Conservation (phyloP, 2,797 vertebrate genomes). For the Chanos chanos region DNA sequence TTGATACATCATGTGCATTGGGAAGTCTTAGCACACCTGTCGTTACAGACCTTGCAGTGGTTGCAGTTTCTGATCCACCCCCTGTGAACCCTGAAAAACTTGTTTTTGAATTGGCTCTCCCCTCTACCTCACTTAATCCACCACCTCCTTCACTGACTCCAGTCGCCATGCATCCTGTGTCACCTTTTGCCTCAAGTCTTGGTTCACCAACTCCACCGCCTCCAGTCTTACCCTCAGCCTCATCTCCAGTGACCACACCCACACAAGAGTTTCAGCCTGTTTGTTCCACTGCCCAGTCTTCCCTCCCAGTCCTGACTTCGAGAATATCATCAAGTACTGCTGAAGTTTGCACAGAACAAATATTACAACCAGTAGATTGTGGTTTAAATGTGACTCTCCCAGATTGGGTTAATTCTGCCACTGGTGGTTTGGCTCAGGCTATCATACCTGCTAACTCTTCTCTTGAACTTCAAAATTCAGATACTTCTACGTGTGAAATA, state of each 20-base stretch:
- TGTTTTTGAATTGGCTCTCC: constrained; percentile 60
- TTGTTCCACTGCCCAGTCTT: constrained; percentile 61
- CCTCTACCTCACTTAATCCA: constrained; percentile 60
- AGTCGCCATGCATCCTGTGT: constrained; percentile 71
- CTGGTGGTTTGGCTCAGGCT: constrained; percentile 58
- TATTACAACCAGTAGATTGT: constrained; percentile 56
- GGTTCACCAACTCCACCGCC: constrained; percentile 73
- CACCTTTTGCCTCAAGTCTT: constrained; percentile 72
- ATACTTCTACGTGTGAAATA: constrained; percentile 57
- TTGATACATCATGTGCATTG: constrained; percentile 33
- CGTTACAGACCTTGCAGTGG: constrained; percentile 64
- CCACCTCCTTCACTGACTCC: constrained; percentile 70
- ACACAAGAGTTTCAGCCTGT: constrained; percentile 58
- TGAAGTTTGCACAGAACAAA: constrained; percentile 59
- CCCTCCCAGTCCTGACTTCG: constrained; percentile 76
- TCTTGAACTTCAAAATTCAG: constrained; percentile 61
- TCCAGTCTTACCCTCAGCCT: constrained; percentile 71
- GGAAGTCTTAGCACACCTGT: constrained; percentile 54
- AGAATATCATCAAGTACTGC: constrained; percentile 66
- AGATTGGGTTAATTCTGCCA: constrained; percentile 44
- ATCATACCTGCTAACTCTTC: constrained; percentile 61
- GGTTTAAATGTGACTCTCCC: constrained; percentile 60
- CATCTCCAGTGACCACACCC: constrained; percentile 66
- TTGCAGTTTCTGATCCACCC: constrained; percentile 57
- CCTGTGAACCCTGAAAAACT: constrained; percentile 55